These are phyloP conservation scores for Argentina silus DNA, from an alignment of 2,797 vertebrate species.

Conservation along the genomic window DNA sequence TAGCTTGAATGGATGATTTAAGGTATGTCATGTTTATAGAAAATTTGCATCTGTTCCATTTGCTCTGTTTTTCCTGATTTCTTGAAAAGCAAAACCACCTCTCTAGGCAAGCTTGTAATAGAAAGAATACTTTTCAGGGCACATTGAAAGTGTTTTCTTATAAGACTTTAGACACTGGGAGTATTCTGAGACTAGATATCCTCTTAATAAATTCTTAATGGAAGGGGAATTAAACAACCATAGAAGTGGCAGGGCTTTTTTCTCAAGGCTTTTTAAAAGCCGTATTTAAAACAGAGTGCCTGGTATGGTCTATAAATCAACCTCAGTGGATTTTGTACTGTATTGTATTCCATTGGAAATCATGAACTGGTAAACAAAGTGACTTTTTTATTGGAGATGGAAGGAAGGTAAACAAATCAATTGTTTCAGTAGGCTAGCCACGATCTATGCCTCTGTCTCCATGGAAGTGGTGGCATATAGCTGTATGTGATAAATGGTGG, in stretches of 20 bases:
- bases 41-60: neutral
- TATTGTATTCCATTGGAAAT: constrained; percentile 14
- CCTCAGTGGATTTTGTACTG: neutral
- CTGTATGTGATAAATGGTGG: constrained; percentile 57
- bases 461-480: constrained; percentile 56
- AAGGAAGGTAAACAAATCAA: neutral
- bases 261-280: constrained; percentile 55
- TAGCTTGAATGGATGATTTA: neutral
- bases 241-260: constrained; percentile 50
- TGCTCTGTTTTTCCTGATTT: neutral
- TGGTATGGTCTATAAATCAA: constrained; percentile 36
- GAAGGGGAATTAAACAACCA: constrained; percentile 55
- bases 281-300: constrained; percentile 51
- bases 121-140: constrained; percentile 18
- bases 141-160: constrained; percentile 3
- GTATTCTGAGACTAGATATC: constrained; percentile 36
- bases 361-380: neutral
- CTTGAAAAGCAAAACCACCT: constrained; percentile 7
- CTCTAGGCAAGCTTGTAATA: neutral
- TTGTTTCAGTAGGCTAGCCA: constrained; percentile 58
- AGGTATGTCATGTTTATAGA: neutral
- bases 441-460: constrained; percentile 57
- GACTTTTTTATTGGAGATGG: neutral
- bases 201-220: constrained; percentile 43
- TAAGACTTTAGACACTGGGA: constrained; percentile 17